These are phyloP conservation scores for Etheostoma nigrum DNA, from an alignment of 2,797 vertebrate species.

Conservation along the genomic window DNA sequence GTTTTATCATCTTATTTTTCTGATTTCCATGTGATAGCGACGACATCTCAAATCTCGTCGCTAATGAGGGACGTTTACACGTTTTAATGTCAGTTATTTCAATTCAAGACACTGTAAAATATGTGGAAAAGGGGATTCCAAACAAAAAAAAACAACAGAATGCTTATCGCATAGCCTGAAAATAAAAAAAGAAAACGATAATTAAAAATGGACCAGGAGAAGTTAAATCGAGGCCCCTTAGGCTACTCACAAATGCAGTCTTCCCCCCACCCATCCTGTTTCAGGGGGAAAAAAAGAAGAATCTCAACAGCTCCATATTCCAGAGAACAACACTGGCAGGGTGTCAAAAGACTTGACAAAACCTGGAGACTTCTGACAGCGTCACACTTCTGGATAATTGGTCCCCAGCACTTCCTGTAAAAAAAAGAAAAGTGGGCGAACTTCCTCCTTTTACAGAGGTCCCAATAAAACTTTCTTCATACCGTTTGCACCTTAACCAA, in stretches of 20 bases:
- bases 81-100: constrained; percentile 81
- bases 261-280: constrained; percentile 38
- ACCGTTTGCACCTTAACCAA: constrained; percentile 77
- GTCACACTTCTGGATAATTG: constrained; percentile 82
- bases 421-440: constrained; percentile 72
- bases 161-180: constrained; percentile 57
- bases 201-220: constrained; percentile 76
- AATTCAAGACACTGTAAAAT: constrained; percentile 64
- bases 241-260: constrained; percentile 67
- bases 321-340: constrained; percentile 82
- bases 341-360: constrained; percentile 85
- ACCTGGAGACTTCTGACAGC: constrained; percentile 83
- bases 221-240: constrained; percentile 70
- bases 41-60: constrained; percentile 79
- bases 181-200: constrained; percentile 53
- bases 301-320: constrained; percentile 78
- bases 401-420: constrained; percentile 81
- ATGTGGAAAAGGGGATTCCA: constrained; percentile 37
- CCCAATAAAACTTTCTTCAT: constrained; percentile 80
- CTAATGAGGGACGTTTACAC: constrained; percentile 88
- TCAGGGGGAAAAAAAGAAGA: constrained; percentile 37
- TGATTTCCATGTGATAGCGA: constrained; percentile 90
- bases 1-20: constrained; percentile 91
- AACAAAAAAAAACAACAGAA: constrained; percentile 67
- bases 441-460: constrained; percentile 74